Percentiles rank a stretch among this genome's conserved stretches.
phyloP scores from a whole-genome alignment of 2,797 vertebrate genomes.

The Bradypus variegatus region DNA sequence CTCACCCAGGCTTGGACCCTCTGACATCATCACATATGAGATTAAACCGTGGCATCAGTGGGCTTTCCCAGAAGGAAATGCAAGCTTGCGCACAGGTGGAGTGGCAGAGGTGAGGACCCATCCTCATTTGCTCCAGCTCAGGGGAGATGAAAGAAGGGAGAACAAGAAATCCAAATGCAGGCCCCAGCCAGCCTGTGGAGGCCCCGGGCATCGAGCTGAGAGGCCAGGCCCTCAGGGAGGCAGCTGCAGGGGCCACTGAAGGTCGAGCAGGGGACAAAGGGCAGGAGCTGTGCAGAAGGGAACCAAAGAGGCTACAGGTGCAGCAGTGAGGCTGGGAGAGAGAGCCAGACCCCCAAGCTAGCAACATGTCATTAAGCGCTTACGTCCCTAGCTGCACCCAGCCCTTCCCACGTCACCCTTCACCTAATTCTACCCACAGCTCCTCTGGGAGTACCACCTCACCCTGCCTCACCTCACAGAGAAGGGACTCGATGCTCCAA shows the following conservation, averaged over 20 bases:
- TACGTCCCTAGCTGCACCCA: background rate
- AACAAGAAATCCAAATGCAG: background rate
- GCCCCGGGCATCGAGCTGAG: background rate
- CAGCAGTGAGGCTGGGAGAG: background rate
- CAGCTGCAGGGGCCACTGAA: background rate
- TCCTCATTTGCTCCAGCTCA: background rate
- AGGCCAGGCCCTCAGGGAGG: background rate
- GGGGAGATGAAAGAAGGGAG: background rate
- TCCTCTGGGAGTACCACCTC: background rate
- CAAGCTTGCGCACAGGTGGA: background rate
- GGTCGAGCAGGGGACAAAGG: background rate
- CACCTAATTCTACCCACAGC: background rate
- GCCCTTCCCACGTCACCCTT: background rate
- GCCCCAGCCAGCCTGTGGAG: background rate
- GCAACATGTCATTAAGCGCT: background rate
- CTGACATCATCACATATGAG: background rate
- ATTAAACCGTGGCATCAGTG: background rate
- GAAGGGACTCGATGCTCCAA: background rate
- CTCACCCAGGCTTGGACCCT: background rate
- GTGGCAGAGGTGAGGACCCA: background rate
- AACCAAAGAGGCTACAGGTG: background rate
- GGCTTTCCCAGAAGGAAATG: background rate
- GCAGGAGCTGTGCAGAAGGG: too few relatives aligned
- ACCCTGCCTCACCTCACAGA: background rate
- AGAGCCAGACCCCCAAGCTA: background rate